Evolutionary conservation across 2,113 vertebrate genomes (phyloP), one percentile per base, ranked within the genome.

Genomic region (Leucosticte australis): DNA sequence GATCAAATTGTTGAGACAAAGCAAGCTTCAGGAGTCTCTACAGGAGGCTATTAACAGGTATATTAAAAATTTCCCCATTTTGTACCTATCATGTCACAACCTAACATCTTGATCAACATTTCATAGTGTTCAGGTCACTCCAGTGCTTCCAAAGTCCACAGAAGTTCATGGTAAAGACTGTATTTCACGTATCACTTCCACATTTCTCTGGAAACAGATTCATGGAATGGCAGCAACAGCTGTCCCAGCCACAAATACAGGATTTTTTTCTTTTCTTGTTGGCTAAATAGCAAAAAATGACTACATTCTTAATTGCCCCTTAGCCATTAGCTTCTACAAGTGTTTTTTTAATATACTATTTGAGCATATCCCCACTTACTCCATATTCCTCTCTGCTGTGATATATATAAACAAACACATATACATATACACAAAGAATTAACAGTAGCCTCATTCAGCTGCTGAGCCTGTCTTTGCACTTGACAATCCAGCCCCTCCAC

Each of bases 401-500:
- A 55, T 16, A 44, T 42, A 52, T 6, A 42, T 8, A 26, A 1
- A 41, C 3, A 59, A 1, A 56, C 5, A 73, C 2, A 59, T 1
- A 60, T 4, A 71, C 1, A 41, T 1, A 59, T 2, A 56, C 4
- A 64, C 4, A 64, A 2, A 60, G 20, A 92, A 46, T 41, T 52
- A 73, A 62, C 5, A 57, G 33, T 11, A 62, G 55, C 33, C 20
- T 70, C 47, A 70, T 55, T 55, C 47, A 92, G 52, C 35, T 78
- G 59, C 59, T 83, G 11, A 92, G 31, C 17, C 41, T 41, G 21
- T 41, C 27, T 80, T 17, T 39, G 15, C 27, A 35, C 8, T 53
- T 46, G 26, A 62, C 20, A 70, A 30, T 26, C 35, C 33, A 71
- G 35, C 9, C 37, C 26, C 56, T 47, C 69, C 44, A 55, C 41